phyloP scores from a whole-genome alignment of 2,113 vertebrate genomes.

The Psilopogon haemacephalus region DNA sequence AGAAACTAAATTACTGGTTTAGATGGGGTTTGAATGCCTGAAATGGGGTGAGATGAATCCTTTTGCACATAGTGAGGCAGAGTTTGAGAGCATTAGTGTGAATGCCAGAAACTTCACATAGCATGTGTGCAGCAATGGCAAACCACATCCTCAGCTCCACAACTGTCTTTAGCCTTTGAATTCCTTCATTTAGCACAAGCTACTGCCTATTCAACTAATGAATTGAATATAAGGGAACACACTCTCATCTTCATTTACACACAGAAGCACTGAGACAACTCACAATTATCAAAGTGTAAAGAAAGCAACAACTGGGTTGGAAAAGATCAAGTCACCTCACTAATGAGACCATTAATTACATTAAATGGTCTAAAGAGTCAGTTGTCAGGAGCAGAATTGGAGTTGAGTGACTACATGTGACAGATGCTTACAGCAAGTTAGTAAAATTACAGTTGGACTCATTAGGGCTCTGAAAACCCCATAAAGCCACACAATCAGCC shows the following conservation, averaged over 20 bases:
- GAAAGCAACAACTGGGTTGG: background rate
- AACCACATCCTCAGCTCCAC: background rate
- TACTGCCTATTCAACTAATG: background rate
- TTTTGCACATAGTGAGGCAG: background rate
- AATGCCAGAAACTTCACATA: background rate
- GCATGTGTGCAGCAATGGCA: background rate
- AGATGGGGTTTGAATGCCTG: background rate
- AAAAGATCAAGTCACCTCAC: background rate
- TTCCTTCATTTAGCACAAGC: background rate
- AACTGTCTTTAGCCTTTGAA: background rate
- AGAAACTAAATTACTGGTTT: background rate
- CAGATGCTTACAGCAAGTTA: background rate
- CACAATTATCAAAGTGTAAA: background rate
- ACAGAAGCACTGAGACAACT: rapidly evolving
- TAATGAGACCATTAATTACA: background rate
- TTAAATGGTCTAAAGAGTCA: background rate
- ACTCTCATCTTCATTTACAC: background rate
- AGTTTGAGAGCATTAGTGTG: background rate
- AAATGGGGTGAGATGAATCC: background rate
- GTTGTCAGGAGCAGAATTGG: background rate
- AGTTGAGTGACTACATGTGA: background rate
- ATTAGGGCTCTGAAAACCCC: background rate
- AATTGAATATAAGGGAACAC: background rate
- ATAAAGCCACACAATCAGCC: background rate
- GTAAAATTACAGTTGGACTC: background rate